Evolutionary conservation across 1,140 invertebrate species (phyloP), one percentile per base, ranked within the genome.

Genomic region (Bombus confusus): DNA sequence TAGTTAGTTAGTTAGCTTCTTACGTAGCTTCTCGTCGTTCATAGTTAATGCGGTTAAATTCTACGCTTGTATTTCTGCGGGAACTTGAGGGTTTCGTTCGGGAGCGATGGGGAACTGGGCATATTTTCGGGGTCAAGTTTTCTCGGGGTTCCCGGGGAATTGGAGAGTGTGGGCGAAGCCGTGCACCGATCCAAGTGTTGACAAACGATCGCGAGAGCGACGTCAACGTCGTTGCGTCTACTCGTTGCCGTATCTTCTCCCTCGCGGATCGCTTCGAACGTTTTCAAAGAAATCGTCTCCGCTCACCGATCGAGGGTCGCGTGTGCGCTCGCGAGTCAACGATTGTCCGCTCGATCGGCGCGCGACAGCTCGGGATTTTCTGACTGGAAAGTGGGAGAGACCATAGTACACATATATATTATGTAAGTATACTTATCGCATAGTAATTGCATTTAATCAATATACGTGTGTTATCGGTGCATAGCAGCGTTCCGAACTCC

Each of bases 371-470:
- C 82, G 82, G 88, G 88, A 72, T 88, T 81, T 80, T 47, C 71
- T 92, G 93, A 92, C 94, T 92, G 94, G 94, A 93, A 90, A 95
- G 95, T 95, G 95, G 95, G 95, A 95, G 95, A 95, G 95, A 95
- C 95, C 95, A 95, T 95, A 95, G 94, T 95, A 95, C 94, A 95
- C 95, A 95, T 95, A 95, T 94, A 94, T 94, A 94, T 94, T 94
- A 95, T 93, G 93, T 95, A 94, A 95, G 92, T 95, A 95, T 95
- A 95, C 93, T 95, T 94, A 94, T 95, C 94, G 93, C 94, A 92
- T 95, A 94, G 93, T 95, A 94, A 94, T 94, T 94, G 93, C 93
- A 94, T 94, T 94, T 95, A 93, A 93, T 94, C 90, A 93, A 94
- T 95, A 94, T 94, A 94, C 92, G 91, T 94, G 91, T 91, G 87